Evolutionary conservation across 2,113 vertebrate genomes (phyloP), one percentile per base, ranked within the genome.

Genomic region (Tachysurus vachellii): DNA sequence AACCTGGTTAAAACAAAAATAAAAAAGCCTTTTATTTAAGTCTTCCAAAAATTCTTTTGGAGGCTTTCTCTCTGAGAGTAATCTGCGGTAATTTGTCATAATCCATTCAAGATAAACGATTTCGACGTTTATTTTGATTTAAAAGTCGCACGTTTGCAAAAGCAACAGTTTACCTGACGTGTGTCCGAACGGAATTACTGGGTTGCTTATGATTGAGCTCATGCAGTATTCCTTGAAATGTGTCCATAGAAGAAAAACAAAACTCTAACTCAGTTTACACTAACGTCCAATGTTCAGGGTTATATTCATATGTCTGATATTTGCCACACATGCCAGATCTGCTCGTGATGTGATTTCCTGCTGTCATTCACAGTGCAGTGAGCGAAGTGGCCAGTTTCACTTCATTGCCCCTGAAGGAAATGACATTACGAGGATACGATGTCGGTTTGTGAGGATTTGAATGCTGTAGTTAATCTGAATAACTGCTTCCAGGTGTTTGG

Each of bases 401-500:
- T 47, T 6, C 31, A 59, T 36, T 28, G 66, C 61, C 75, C 56
- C 81, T 11, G 64, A 62, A 90, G 76, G 83, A 89, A 89, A 89
- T 90, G 47, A 44, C 66, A 76, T 88, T 85, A 89, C 6, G 80
- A 83, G 89, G 23, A 76, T 66, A 50, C 62, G 88, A 62, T 87
- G 84, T 77, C n/a, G 59, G 68, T 88, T 88, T 89, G 90, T 80
- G 61, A 83, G 75, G 80, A 56, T 90, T 68, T 88, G 50, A 89
- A 87, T 50, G 71, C 83, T 53, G 54, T 70, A 85, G 80, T 88
- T 90, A 71, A 87, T 88, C 86, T 64, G 61, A 87, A 87, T 91
- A 80, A 80, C 76, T 88, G 84, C 85, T 87, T 89, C 68, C 80
- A 88, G 88, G 85, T 91, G 85, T 56, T 83, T 79, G 89, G 88